These are phyloP conservation scores for Prosopocoilus inquinatus DNA, from an alignment of 2,888 invertebrate species.

Conservation along the genomic window DNA sequence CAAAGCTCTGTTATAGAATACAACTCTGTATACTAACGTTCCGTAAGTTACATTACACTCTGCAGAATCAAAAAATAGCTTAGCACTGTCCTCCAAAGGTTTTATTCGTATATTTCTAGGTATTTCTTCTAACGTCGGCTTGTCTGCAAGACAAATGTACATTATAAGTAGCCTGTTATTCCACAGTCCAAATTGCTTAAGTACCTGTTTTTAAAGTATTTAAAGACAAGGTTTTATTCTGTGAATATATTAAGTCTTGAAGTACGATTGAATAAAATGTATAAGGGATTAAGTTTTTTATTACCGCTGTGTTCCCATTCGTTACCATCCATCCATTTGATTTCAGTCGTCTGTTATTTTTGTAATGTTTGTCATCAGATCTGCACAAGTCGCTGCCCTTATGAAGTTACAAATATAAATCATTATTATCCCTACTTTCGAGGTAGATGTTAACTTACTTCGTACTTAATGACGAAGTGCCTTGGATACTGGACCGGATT, in stretches of 20 bases:
- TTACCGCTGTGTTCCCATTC: slow-evolving; percentile 33
- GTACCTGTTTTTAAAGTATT: slow-evolving; percentile 41
- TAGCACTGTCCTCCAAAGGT: background rate
- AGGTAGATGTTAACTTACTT: background rate
- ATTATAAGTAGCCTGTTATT: background rate
- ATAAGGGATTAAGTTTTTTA: slow-evolving; percentile 40
- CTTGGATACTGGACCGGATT: background rate
- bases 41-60: slow-evolving; percentile 38
- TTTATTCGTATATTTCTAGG: slow-evolving; percentile 26
- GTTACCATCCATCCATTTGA: slow-evolving; percentile 42
- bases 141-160: slow-evolving; percentile 30
- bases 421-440: no score
- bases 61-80: slow-evolving; percentile 25
- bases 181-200: slow-evolving; percentile 12
- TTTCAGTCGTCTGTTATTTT: slow-evolving; percentile 33
- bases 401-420: slow-evolving; percentile 11
- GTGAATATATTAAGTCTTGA: slow-evolving; percentile 38
- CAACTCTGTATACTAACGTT: slow-evolving; percentile 34
- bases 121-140: slow-evolving; percentile 37
- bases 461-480: slow-evolving; percentile 5
- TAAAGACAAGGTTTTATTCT: slow-evolving; percentile 28
- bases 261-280: slow-evolving; percentile 42
- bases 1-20: slow-evolving; percentile 21
- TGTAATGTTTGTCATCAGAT: slow-evolving; percentile 19
- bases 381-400: slow-evolving; percentile 39